These are phyloP conservation scores for Pseudochaenichthys georgianus DNA, from an alignment of 2,797 vertebrate genomes.

Conservation along the genomic window DNA sequence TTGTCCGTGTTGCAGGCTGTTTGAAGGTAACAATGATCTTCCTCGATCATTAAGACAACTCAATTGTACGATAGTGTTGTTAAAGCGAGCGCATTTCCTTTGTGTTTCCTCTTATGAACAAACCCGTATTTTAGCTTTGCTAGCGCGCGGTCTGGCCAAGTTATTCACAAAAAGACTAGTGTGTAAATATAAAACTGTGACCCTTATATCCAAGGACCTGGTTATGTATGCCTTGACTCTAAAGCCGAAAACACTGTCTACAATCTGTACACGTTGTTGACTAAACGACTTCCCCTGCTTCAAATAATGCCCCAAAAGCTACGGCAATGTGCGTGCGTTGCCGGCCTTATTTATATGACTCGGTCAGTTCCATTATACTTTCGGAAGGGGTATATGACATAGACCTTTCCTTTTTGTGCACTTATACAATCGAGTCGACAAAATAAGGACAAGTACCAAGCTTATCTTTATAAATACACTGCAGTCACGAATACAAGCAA, in stretches of 20 bases:
- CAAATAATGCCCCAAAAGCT: conserved; percentile 69
- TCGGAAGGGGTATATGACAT: background rate
- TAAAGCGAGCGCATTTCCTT: conserved; percentile 60
- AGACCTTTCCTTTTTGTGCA: conserved; percentile 2
- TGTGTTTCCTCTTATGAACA: conserved; percentile 54
- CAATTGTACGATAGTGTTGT: conserved; percentile 10
- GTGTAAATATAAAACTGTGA: conserved; percentile 47
- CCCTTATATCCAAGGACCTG: conserved; percentile 15
- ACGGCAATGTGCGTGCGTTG: conserved; percentile 52
- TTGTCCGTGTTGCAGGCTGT: background rate
- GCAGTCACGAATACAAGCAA: background rate
- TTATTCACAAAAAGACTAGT: conserved; percentile 53
- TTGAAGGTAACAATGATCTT: background rate
- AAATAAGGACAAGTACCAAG: background rate
- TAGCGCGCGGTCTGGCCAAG: conserved; percentile 56
- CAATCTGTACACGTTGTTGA: conserved; percentile 34
- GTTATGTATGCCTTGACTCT: conserved; percentile 24
- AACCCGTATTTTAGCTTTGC: conserved; percentile 53
- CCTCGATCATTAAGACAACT: conserved; percentile 9
- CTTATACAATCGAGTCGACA: background rate
- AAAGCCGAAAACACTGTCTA: conserved; percentile 35
- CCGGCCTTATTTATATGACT: conserved; percentile 50
- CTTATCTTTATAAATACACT: background rate
- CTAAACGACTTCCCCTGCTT: background rate
- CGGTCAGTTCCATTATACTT: conserved; percentile 64